Conservation (phyloP, 2,113 vertebrate species). For the Astur gentilis region DNA sequence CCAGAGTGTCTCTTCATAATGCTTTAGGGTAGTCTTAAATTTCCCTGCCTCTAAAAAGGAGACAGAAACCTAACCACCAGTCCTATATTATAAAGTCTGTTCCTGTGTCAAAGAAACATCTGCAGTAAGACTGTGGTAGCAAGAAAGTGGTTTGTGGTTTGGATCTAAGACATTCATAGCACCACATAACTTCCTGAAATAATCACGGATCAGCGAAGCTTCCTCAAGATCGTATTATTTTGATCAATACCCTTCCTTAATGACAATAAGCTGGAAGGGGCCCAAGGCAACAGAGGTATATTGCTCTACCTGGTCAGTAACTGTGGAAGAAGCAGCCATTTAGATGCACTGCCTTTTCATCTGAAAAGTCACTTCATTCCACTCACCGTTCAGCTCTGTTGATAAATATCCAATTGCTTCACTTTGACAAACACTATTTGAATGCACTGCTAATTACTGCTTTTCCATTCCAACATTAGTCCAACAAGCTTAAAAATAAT, state of each 20-base stretch:
- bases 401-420: neutral
- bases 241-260: neutral
- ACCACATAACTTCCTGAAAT: slow-evolving; percentile 34
- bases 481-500: neutral
- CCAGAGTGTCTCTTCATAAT: neutral
- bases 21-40: neutral
- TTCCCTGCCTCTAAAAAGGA: neutral
- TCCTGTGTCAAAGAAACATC: neutral
- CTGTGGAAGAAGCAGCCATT: neutral
- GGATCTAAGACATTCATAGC: neutral
- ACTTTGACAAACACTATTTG: neutral
- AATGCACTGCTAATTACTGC: neutral
- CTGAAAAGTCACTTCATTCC: neutral
- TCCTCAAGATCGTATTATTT: neutral
- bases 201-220: neutral
- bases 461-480: neutral
- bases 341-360: neutral
- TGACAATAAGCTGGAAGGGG: neutral
- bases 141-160: slow-evolving; percentile 41
- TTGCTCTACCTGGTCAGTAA: neutral
- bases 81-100: neutral
- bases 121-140: neutral
- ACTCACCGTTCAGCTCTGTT: neutral
- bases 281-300: neutral
- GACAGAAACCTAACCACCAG: neutral